Percentiles rank a stretch among this genome's conserved stretches.
phyloP scores from a whole-genome alignment of 1,140 invertebrate species.

The Brachionus sp. region DNA sequence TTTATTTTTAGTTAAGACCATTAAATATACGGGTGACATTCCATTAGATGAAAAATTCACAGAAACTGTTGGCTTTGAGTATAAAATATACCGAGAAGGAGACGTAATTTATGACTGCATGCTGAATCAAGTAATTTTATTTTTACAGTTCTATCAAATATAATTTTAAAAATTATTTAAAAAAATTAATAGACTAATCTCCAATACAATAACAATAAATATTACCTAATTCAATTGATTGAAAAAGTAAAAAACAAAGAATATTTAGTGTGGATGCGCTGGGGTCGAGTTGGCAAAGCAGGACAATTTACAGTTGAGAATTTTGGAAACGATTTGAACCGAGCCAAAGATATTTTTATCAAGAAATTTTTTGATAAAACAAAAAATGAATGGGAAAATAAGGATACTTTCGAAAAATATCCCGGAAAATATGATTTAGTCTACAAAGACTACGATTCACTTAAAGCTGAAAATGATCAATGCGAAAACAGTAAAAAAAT shows the following conservation, averaged over 20 bases:
- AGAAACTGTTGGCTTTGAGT: slow-evolving; percentile 22
- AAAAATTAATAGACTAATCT: slow-evolving; percentile 19
- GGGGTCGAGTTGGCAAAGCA: slow-evolving; percentile 44
- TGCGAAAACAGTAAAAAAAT: slow-evolving; percentile 47
- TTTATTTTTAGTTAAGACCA: slow-evolving; percentile 3
- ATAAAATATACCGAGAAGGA: slow-evolving; percentile 42
- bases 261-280: slow-evolving; percentile 42
- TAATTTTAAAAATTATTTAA: not conserved
- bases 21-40: slow-evolving; percentile 41
- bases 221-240: slow-evolving; percentile 44
- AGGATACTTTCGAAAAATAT: slow-evolving; percentile 31
- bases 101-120: slow-evolving; percentile 10
- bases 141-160: not conserved
- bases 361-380: slow-evolving; percentile 44
- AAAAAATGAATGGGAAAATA: slow-evolving; percentile 38
- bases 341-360: slow-evolving; percentile 33
- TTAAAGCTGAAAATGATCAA: not conserved
- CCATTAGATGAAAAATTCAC: slow-evolving; percentile 44
- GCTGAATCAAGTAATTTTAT: slow-evolving; percentile 38
- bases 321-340: slow-evolving; percentile 40
- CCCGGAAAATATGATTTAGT: slow-evolving; percentile 45
- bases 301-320: slow-evolving; percentile 20
- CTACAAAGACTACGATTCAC: not conserved
- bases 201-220: slow-evolving; percentile 44
- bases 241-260: not conserved